Base-by-base conservation (phyloP, 2,888 invertebrate species). In the Seira ritae region DNA sequence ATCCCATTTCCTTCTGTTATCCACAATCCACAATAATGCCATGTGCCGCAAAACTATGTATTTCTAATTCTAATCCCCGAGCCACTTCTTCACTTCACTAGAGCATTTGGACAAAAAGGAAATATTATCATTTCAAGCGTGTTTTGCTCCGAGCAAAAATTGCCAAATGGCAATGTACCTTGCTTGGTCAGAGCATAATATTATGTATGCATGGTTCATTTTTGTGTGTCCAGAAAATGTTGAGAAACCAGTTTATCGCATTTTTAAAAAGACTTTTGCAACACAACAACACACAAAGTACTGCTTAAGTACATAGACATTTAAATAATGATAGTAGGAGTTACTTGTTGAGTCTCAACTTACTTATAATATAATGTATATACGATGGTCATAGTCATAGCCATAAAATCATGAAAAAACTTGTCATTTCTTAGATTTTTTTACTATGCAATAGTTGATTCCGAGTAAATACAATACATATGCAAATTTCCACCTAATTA, bases 201-300 rank as follows among this genome's bases (percentile, higher is more conserved):
- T 8, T 42, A 42, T 42, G 42, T 42, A 42, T 8, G 4, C 6
- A 42, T 42, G 42, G 12, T n/a, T 42, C 4, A 42, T 60, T 60
- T 60, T 60, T 60, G 60, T 66, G 42, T 79, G 71, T 76, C 81
- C 81, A 81, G 81, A 76, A 22, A 81, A 80, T 80, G 74, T 73
- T 69, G 80, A 80, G 75, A 75, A 81, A 81, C 81, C 81, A 71
- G 81, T 81, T 81, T 81, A 71, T 75, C 31, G 68, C 75, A 68
- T 76, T 50, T 68, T 22, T 74, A 42, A 8, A 42, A 42, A 8
- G 6, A 8, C 12, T 42, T 42, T 6, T 42, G n/a, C n/a, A n/a
- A n/a, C n/a, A n/a, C n/a, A n/a, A n/a, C n/a, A 8, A 42, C 42
- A 12, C 12, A 42, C 12, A 12, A 42, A 8, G 42, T 42, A 8